Evolutionary conservation across 1,140 invertebrate species (phyloP).

Genomic region (Drosophila micromelanica): DNA sequence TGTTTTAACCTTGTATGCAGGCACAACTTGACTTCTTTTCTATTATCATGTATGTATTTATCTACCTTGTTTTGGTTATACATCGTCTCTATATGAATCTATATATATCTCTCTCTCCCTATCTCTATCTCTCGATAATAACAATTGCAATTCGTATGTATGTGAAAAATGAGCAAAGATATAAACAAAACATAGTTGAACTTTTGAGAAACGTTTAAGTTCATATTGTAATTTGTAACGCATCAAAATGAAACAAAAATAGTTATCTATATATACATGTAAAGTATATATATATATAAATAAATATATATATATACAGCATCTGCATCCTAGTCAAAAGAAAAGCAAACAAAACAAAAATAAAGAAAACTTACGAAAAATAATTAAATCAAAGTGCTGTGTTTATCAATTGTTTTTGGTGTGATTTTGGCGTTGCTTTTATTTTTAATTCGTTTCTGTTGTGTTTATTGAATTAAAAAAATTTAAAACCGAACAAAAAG

Average conservation of each 20-base stretch:
- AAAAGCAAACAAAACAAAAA: slow-evolving; percentile 59
- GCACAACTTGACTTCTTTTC: slow-evolving; percentile 34
- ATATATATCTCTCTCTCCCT: slow-evolving; percentile 20
- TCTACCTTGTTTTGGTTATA: slow-evolving; percentile 18
- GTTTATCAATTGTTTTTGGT: too few relatives aligned
- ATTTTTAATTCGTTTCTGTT: too few relatives aligned
- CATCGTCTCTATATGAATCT: slow-evolving; percentile 16
- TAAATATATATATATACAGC: slow-evolving; percentile 40
- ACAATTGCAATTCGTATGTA: slow-evolving; percentile 41
- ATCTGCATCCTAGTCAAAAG: slow-evolving; percentile 63
- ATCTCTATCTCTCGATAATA: slow-evolving; percentile 14
- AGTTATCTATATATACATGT: slow-evolving; percentile 57
- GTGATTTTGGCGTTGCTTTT: too few relatives aligned
- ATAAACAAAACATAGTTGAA: slow-evolving; percentile 48
- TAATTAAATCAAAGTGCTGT: slow-evolving; percentile 16
- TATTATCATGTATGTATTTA: slow-evolving; percentile 16
- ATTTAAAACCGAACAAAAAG: neutral
- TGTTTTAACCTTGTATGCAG: slow-evolving; percentile 47
- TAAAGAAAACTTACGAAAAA: slow-evolving; percentile 59
- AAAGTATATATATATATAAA: slow-evolving; percentile 31
- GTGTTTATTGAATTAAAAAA: too few relatives aligned
- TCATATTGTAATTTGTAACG: slow-evolving; percentile 56
- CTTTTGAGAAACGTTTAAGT: slow-evolving; percentile 36
- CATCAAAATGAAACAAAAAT: slow-evolving; percentile 53
- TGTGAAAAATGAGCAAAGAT: slow-evolving; percentile 20